Evolutionary conservation across 2,797 vertebrate genomes (phyloP), one percentile per base, ranked within the genome.

Genomic region (Acestrorhynchus altus): DNA sequence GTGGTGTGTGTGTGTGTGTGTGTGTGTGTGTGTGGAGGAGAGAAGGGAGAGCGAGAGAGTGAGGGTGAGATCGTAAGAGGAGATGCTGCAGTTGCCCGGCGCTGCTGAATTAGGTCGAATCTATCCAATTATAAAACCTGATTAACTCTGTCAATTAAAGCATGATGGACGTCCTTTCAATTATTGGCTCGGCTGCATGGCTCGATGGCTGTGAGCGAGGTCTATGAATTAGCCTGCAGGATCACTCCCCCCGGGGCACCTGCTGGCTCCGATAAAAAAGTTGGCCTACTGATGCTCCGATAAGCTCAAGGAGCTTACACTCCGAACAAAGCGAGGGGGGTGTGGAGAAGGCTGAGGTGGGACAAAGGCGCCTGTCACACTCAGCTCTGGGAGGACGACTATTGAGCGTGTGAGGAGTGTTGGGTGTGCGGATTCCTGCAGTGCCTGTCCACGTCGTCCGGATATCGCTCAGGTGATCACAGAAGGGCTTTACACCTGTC

Each of bases 81-180:
- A 67, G 64, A 71, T 64, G 63, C 54, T 49, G 56, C 22, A 54
- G 70, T 61, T 16, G 31, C 65, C 81, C 80, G 64, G 68, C 79
- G 35, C 40, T 40, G 78, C 64, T 67, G 85, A 86, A 86, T 86
- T 83, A 88, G 89, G 86, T 89, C 87, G 88, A 90, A 86, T 89
- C 89, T 89, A 91, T 94, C 92, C 92, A 94, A 95, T 95, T 95
- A 93, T 91, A 92, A 93, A 94, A 93, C 88, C 90, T 92, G 92
- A 96, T 95, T 95, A 94, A 89, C 91, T 89, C 74, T 91, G 93
- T 94, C 94, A 95, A 93, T 95, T 94, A 93, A 90, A 92, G 89
- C 86, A 88, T 93, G 93, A 94, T 92, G 89, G 92, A 94, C 93
- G 90, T 92, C 91, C 89, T 90, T 92, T 92, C 89, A 88, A 86